Evolutionary conservation across 2,888 invertebrate genomes (phyloP).

Genomic region (Seira sanloemensis): DNA sequence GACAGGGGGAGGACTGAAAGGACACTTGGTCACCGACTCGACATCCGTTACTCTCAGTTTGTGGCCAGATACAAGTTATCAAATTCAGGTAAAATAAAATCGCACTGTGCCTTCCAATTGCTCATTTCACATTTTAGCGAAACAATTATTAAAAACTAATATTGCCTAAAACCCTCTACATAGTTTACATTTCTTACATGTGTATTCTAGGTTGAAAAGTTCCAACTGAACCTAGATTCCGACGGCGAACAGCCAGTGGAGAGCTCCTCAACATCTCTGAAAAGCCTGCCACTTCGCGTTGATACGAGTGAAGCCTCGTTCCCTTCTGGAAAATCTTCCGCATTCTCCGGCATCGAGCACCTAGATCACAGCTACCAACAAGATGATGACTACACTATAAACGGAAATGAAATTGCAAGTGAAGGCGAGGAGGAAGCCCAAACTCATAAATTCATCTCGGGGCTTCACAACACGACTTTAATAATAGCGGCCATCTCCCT

Average conservation of each 20-base stretch:
- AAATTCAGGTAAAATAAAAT: conserved; percentile 84
- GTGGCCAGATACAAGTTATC: conserved; percentile 88
- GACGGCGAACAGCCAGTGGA: conserved; percentile 52
- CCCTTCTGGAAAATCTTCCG: conserved; percentile 63
- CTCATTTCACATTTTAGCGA: background rate
- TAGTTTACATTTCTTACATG: too few species aligned
- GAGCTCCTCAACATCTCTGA: conserved; percentile 21
- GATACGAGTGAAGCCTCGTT: conserved; percentile 72
- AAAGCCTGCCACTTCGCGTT: conserved; percentile 66
- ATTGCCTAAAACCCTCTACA: background rate
- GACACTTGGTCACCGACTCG: conserved; percentile 88
- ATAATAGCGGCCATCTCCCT: conserved; percentile 59
- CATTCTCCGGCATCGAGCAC: conserved; percentile 40
- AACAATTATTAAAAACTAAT: conserved; percentile 24
- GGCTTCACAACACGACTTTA: conserved; percentile 69
- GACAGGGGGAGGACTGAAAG: conserved; percentile 87
- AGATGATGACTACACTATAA: background rate
- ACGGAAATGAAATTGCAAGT: background rate
- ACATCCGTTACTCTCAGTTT: conserved; percentile 86
- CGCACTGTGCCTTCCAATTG: too few species aligned
- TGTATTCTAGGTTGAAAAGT: conserved; percentile 65
- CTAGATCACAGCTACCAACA: conserved; percentile 19
- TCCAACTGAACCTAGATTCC: conserved; percentile 49
- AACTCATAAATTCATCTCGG: background rate
- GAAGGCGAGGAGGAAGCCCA: conserved; percentile 8